phyloP scores from a whole-genome alignment of 2,888 invertebrate species.

The Cosmopolites sordidus region DNA sequence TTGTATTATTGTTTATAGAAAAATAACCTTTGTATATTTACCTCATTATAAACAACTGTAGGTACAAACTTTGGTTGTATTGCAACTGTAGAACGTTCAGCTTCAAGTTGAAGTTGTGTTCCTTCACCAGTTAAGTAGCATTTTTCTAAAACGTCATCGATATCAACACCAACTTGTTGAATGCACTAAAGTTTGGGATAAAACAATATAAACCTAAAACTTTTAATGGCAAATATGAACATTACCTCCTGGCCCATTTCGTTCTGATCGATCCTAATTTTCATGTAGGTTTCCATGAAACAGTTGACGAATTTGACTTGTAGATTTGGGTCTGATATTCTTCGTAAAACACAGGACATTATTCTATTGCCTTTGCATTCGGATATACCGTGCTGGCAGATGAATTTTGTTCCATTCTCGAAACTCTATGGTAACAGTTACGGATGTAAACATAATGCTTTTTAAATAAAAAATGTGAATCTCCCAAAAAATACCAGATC shows the following conservation, averaged over 20 bases:
- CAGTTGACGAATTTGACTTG: conserved; percentile 44
- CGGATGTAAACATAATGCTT: too few relatives aligned
- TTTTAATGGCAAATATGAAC: too few relatives aligned
- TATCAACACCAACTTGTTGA: conserved; percentile 42
- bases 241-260: conserved; percentile 35
- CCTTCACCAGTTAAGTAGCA: conserved; percentile 49
- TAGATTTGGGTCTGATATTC: conserved; percentile 42
- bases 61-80: conserved; percentile 52
- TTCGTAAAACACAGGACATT: conserved; percentile 57
- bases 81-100: conserved; percentile 49
- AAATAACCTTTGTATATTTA: too few relatives aligned
- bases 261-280: conserved; percentile 25
- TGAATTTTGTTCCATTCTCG: conserved; percentile 33
- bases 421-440: conserved; percentile 33
- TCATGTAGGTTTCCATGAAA: conserved; percentile 40
- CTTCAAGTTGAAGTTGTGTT: conserved; percentile 48
- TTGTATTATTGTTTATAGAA: too few relatives aligned
- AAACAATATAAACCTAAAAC: too few relatives aligned
- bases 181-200: conserved; percentile 52
- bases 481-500: too few relatives aligned
- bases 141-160: conserved; percentile 39
- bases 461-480: too few relatives aligned
- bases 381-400: conserved; percentile 60
- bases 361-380: conserved; percentile 62
- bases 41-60: conserved; percentile 52